Conservation (phyloP, 2,888 invertebrate species). For the Ptilodon capucinus region DNA sequence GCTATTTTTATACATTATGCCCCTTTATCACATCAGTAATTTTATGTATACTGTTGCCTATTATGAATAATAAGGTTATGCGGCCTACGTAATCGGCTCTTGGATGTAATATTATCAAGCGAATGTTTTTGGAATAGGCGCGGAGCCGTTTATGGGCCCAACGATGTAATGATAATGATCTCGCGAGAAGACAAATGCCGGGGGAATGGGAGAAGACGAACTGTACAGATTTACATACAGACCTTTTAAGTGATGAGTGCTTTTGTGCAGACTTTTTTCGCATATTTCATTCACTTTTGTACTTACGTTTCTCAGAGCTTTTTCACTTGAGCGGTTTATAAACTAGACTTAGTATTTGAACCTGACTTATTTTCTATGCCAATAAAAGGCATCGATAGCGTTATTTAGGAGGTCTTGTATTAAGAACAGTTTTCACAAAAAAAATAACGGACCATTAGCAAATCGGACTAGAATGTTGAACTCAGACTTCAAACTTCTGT, state of each 20-base stretch:
- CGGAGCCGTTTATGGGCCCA: slow-evolving; percentile 18
- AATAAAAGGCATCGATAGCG: no score
- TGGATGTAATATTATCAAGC: slow-evolving; percentile 32
- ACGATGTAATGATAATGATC: slow-evolving; percentile 31
- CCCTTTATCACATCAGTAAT: slow-evolving; percentile 26
- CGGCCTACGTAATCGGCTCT: slow-evolving; percentile 25
- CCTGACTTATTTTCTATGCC: background rate
- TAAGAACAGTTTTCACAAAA: no score
- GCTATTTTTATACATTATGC: slow-evolving; percentile 27
- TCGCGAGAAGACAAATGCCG: slow-evolving; percentile 21
- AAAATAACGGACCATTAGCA: no score
- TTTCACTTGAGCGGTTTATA: background rate
- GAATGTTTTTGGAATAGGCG: slow-evolving; percentile 29
- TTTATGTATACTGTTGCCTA: slow-evolving; percentile 28
- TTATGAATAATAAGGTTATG: slow-evolving; percentile 36
- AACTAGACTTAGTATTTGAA: no score
- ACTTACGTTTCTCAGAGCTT: background rate
- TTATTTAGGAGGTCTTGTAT: no score
- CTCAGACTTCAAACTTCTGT: no score
- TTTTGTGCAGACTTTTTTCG: slow-evolving; percentile 10
- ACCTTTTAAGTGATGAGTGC: slow-evolving; percentile 15
- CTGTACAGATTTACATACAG: slow-evolving; percentile 25
- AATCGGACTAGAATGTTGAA: no score
- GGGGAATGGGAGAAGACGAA: slow-evolving; percentile 14
- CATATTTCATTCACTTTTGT: slow-evolving; percentile 6